Evolutionary conservation across 2,113 vertebrate genomes (phyloP), one percentile per base, ranked within the genome.

Genomic region (Rissa tridactyla): DNA sequence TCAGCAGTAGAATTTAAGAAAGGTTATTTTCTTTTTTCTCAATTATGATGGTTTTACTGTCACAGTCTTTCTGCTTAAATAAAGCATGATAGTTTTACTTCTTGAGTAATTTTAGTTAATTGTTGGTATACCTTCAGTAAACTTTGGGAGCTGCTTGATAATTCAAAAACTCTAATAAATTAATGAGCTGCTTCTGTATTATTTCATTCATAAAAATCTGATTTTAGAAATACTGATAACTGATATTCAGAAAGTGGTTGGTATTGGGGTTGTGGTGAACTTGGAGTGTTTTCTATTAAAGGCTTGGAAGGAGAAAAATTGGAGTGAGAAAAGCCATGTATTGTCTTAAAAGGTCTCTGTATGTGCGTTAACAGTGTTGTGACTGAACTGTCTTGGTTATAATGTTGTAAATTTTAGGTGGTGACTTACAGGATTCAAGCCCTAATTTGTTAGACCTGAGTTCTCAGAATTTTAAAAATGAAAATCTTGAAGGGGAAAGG

Each of bases 391-490:
- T 36, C 62, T 61, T 36, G 55, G 15, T 69, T 70, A 12, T 3
- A 20, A 19, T 36, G 44, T 9, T 8, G 40, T 76, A 16, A 42
- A 13, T 64, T 82, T 78, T 78, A 65, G 26, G 11, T 71, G 42
- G 8, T 27, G 58, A 25, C 49, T 58, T 58, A 32, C 2, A 64
- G 32, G 71, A 42, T 68, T 76, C 5, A 3, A 29, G 3, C n/a
- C 10, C 62, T 52, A n/a, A 38, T 68, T 64, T 85, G 25, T 84
- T 90, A 34, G 18, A 30, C 7, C 4, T 3, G 1, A 64, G 17
- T 30, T 90, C 44, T 94, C 23, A 96, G 90, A 90, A 94, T 91
- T 90, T 91, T 85, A 66, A 44, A 90, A 91, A 57, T 25, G 3
- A 52, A 68, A 58, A 36, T 81, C 8, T 34, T 81, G 7, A 55